Percentiles rank a stretch among this genome's conserved stretches.
Evolutionary conservation across 2,113 vertebrate genomes (phyloP).

Genomic region (Phasianus colchicus): DNA sequence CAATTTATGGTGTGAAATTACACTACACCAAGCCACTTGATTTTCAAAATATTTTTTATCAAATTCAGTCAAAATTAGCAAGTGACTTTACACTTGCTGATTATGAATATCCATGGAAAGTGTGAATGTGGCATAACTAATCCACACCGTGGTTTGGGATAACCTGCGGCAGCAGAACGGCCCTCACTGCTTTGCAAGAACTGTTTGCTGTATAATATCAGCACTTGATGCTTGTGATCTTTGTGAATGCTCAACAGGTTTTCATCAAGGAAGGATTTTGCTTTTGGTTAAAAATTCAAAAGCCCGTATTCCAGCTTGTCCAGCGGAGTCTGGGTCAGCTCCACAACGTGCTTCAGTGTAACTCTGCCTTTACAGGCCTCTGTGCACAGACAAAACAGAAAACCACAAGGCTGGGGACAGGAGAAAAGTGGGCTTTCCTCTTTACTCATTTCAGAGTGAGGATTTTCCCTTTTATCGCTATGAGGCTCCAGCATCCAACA

Average conservation of each 20-base stretch:
- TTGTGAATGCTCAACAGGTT: neutral
- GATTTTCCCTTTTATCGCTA: neutral
- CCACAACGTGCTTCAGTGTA: neutral
- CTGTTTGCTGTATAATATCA: neutral
- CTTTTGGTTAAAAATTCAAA: neutral
- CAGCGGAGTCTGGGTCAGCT: neutral
- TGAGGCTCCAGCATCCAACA: neutral
- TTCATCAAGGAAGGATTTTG: neutral
- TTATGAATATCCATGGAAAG: neutral
- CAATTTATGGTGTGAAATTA: neutral
- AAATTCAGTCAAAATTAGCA: neutral
- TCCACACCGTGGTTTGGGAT: neutral
- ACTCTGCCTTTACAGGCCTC: neutral
- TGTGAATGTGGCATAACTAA: neutral
- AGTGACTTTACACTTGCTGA: neutral
- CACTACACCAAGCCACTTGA: neutral
- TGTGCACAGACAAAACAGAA: neutral
- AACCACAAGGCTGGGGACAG: neutral
- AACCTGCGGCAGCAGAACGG: neutral
- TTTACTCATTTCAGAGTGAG: neutral
- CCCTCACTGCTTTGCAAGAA: neutral
- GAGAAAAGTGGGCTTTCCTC: neutral
- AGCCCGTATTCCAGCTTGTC: neutral
- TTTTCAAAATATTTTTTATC: neutral
- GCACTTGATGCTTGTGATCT: neutral